Conservation (phyloP, 2,113 vertebrate genomes). For the Pygoscelis adeliae region DNA sequence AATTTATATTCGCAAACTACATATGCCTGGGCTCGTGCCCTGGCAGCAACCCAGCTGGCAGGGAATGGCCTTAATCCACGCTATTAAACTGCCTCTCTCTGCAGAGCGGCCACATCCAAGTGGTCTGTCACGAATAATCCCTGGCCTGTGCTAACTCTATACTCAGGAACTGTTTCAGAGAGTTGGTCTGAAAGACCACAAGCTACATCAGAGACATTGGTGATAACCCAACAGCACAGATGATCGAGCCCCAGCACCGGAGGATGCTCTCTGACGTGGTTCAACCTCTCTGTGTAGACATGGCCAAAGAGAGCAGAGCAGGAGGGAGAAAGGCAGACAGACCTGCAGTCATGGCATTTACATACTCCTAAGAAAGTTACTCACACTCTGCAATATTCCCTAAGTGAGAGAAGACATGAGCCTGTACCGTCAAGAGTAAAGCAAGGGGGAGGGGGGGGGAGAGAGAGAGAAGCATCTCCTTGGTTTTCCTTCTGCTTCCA, state of each 20-base stretch:
- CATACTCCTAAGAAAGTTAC: neutral
- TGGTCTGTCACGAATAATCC: neutral
- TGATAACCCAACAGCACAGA: neutral
- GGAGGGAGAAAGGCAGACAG: neutral
- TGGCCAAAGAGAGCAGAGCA: neutral
- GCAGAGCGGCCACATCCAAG: neutral
- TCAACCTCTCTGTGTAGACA: neutral
- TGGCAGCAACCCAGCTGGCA: neutral
- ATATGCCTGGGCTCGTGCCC: neutral
- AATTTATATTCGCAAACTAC: neutral
- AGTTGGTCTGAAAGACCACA: neutral
- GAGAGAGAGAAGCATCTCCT: neutral
- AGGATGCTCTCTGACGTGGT: neutral
- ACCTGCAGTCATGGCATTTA: neutral
- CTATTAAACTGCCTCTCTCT: neutral
- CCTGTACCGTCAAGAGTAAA: neutral
- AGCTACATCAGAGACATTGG: neutral
- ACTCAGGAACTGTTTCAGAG: fast-evolving
- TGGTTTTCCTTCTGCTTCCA: neutral
- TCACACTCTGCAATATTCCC: neutral
- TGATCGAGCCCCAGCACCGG: fast-evolving
- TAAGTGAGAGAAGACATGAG: neutral
- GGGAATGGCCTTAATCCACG: neutral
- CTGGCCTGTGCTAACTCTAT: neutral
- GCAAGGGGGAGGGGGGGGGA: neutral